A percentile compares a stretch with the other conserved stretches of the same genome.
Conservation (phyloP, 2,888 invertebrate genomes). For the Napeogenes sylphis region DNA sequence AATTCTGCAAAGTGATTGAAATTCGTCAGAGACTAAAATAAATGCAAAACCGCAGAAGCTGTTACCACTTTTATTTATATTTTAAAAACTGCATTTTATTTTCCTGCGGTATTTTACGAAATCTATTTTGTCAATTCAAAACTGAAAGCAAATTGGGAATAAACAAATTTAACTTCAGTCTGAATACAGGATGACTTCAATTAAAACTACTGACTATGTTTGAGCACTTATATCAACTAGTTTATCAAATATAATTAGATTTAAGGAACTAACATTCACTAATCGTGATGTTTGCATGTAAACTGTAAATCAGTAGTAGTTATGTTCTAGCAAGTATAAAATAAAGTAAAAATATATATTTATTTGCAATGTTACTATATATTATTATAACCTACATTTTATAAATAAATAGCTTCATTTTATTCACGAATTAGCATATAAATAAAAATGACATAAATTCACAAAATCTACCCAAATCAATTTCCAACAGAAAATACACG, state of each 20-base stretch:
- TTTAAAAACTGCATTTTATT: background rate
- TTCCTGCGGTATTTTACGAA: background rate
- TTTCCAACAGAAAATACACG: conserved; percentile 2
- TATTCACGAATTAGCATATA: background rate
- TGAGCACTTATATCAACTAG: background rate
- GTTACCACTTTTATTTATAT: conserved; percentile 1
- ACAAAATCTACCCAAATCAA: background rate
- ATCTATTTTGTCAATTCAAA: conserved; percentile 3
- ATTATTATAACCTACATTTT: too few relatives aligned
- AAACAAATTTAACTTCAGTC: conserved; percentile 5
- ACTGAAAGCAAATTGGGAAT: conserved; percentile 6
- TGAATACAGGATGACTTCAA: background rate
- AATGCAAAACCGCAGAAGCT: conserved; percentile 3
- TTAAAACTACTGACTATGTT: background rate
- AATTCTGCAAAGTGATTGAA: conserved; percentile 4
- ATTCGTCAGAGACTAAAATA: conserved; percentile 2
- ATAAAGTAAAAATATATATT: too few relatives aligned
- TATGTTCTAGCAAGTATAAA: too few relatives aligned
- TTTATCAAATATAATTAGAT: background rate
- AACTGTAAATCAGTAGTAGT: too few relatives aligned
- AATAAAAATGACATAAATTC: background rate
- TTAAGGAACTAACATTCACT: background rate
- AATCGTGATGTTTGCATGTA: too few relatives aligned
- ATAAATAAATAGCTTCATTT: too few relatives aligned
- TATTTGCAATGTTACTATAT: too few relatives aligned